Evolutionary conservation across 2,113 vertebrate genomes (phyloP), one percentile per base, ranked within the genome.

Genomic region (Antechinus stuartii): DNA sequence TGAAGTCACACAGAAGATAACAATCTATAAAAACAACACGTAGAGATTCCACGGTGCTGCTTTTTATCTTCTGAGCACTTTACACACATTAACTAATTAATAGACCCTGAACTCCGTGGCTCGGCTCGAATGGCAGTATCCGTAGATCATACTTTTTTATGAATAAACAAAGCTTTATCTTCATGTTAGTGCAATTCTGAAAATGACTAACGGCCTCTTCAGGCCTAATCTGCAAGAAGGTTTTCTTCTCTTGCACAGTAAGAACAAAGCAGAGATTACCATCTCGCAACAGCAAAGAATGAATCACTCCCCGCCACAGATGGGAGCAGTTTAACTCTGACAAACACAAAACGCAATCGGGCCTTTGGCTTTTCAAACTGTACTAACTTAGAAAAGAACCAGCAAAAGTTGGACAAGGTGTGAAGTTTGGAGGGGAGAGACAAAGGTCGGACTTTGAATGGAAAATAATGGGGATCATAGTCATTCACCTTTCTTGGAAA

Each of bases 341-440:
- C 35, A 95, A 95, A 90, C 93, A 27, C 30, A 91, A 97, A 98
- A 96, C 35, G n/a, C 47, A 93, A 91, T 24, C 68, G 42, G 5
- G 54, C 35, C 35, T 90, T 84, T 93, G 24, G 46, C 6, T 97
- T 94, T 94, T 57, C 54, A 47, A 91, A 25, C 2, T 3, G 54
- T 10, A 35, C 3, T 24, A 46, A 52, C 93, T 27, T 8, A 8
- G 24, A 24, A 22, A 8, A 2, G 57, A 50, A 92, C 14, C 89
- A 46, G 68, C 93, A n/a, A 47, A 84, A 42, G n/a, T 30, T 91
- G 19, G 24, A 46, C 68, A 91, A 61, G 26, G 19, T 89, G 42
- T 89, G 55, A 68, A 1, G 46, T 56, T 46, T 0, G 9, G 76
- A 24, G 91, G 52, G 93, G 0, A 90, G 91, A 42, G 19, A 27